Percentiles rank a stretch among this genome's conserved stretches.
These are phyloP conservation scores for Alloscopus bannaensis DNA, from an alignment of 2,888 invertebrate genomes.

Conservation along the genomic window DNA sequence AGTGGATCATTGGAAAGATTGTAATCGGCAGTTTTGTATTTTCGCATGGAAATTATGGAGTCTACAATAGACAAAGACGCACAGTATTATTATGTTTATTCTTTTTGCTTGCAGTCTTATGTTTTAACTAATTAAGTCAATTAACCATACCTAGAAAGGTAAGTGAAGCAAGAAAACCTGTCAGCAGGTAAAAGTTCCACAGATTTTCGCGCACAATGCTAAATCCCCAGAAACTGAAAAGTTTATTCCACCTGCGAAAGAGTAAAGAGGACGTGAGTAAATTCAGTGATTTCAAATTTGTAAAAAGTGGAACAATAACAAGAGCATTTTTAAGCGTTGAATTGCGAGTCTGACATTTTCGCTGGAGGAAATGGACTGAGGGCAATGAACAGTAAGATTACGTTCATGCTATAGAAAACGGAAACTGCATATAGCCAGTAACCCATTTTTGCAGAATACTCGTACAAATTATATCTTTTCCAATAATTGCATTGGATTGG, in stretches of 20 bases:
- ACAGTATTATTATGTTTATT: not conserved
- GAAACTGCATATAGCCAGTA: not conserved
- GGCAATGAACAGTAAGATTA: not conserved
- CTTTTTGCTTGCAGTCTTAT: not conserved
- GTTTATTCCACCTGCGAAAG: not conserved
- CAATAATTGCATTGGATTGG: not conserved
- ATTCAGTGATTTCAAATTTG: not conserved
- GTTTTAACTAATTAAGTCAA: not conserved
- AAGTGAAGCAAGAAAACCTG: not conserved
- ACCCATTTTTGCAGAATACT: constrained; percentile 13
- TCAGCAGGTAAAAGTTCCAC: not conserved
- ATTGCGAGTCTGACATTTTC: not conserved
- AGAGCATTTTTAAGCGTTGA: no score
- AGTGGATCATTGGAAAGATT: not conserved
- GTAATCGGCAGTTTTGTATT: not conserved
- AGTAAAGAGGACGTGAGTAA: not conserved
- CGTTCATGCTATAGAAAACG: not conserved
- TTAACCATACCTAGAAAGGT: not conserved
- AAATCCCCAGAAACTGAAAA: not conserved
- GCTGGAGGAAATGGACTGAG: not conserved
- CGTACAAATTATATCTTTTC: no score
- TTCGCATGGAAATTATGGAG: not conserved
- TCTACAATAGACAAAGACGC: not conserved
- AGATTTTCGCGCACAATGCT: not conserved
- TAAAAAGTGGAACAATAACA: not conserved